phyloP scores from a whole-genome alignment of 2,888 invertebrate species.

The Drosophila ochracea region DNA sequence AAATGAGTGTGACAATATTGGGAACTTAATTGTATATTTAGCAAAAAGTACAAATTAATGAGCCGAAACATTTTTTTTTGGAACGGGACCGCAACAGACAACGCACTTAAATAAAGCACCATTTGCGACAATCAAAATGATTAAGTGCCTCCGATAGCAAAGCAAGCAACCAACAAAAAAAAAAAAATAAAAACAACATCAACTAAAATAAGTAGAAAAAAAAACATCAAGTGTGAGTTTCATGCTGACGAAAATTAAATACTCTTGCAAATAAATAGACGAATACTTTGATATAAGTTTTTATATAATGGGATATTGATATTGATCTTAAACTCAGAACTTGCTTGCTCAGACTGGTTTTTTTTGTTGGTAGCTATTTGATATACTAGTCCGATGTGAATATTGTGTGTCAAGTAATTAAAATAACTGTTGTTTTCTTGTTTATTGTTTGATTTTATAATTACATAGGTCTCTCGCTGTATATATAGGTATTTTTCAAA shows the following conservation, averaged over 20 bases:
- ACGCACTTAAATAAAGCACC: constrained; percentile 57
- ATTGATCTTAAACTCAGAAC: background rate
- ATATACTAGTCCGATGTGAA: background rate
- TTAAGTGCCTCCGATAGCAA: constrained; percentile 61
- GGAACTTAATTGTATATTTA: constrained; percentile 69
- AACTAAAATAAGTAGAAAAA: constrained; percentile 5
- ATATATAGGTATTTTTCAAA: background rate
- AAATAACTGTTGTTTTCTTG: background rate
- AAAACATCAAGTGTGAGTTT: background rate
- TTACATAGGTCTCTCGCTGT: background rate
- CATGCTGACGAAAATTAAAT: constrained; percentile 10
- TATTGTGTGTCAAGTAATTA: background rate
- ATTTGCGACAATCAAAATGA: constrained; percentile 80
- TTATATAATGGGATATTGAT: background rate
- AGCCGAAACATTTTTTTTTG: constrained; percentile 51
- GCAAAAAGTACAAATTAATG: constrained; percentile 71
- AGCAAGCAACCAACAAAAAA: background rate
- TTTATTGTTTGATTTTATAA: background rate
- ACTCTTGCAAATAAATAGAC: constrained; percentile 7
- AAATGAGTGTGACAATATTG: constrained; percentile 54
- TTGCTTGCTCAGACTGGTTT: background rate
- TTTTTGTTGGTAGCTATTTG: background rate
- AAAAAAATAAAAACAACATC: constrained; percentile 2
- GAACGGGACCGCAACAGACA: constrained; percentile 23
- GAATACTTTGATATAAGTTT: background rate